These are phyloP conservation scores for Aldabrachelys gigantea DNA, from an alignment of 2,113 vertebrate species.

Conservation along the genomic window DNA sequence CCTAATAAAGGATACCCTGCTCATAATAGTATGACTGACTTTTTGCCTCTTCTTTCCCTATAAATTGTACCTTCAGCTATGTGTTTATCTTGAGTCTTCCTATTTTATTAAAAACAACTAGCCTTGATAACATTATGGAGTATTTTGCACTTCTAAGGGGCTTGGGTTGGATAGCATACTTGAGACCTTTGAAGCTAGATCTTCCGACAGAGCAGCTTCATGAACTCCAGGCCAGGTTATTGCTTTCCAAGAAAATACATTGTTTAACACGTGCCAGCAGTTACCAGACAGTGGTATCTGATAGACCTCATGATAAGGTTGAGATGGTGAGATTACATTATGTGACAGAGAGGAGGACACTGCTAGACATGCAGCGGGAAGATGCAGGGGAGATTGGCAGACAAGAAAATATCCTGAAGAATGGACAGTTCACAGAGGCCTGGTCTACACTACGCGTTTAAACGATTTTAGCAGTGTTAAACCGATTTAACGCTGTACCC, in stretches of 20 bases:
- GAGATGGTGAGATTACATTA: neutral
- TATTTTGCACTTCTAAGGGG: neutral
- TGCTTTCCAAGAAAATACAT: slow-evolving; percentile 1
- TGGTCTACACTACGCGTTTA: too few species aligned
- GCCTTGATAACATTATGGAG: neutral
- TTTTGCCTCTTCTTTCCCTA: neutral
- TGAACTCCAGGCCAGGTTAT: neutral
- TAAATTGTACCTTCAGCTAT: neutral
- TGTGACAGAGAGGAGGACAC: neutral
- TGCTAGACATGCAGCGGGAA: neutral
- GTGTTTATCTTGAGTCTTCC: neutral
- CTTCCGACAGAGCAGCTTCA: neutral
- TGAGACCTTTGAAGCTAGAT: slow-evolving; percentile 5
- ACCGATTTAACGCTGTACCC: too few species aligned
- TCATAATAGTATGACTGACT: neutral
- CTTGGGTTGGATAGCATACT: neutral
- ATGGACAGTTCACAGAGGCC: neutral
- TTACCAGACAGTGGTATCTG: neutral
- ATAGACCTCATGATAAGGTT: neutral
- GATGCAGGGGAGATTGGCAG: neutral
- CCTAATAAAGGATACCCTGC: neutral
- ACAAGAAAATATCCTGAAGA: neutral
- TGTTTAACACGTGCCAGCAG: neutral
- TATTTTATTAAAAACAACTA: neutral
- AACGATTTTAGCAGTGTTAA: too few species aligned